phyloP scores from a whole-genome alignment of 2,888 invertebrate species.

The Schizotus pectinicornis region DNA sequence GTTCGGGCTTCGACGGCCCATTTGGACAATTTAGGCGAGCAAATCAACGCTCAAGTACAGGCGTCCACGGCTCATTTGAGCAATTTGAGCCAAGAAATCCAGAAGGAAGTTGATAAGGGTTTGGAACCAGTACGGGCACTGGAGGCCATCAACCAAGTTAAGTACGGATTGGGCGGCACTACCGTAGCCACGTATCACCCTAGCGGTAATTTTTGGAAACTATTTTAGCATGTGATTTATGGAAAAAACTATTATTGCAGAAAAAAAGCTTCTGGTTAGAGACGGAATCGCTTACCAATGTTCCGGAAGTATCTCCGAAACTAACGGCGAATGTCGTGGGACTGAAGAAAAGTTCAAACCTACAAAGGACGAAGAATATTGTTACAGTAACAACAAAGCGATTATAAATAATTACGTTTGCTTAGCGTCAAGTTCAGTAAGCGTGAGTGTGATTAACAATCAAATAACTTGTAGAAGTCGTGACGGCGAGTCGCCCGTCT shows the following conservation, averaged over 20 bases:
- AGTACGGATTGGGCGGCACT: slow-evolving; percentile 26
- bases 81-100: not conserved
- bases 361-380: not conserved
- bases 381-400: not conserved
- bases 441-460: not conserved
- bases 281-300: not conserved
- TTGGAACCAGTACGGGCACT: slow-evolving; percentile 1
- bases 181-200: slow-evolving; percentile 24
- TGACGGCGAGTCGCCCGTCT: not conserved
- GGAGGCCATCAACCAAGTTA: slow-evolving; percentile 19
- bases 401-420: not conserved
- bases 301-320: not conserved
- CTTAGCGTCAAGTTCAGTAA: not conserved
- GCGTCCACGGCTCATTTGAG: not conserved
- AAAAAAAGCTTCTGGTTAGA: not conserved
- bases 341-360: not conserved
- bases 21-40: not conserved
- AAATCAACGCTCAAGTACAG: too few species aligned
- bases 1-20: not conserved
- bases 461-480: not conserved
- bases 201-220: slow-evolving; percentile 16
- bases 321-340: slow-evolving; percentile 1
- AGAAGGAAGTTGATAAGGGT: not conserved
- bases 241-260: slow-evolving; percentile 3
- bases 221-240: not conserved